These are phyloP conservation scores for Oscarella lobularis DNA, from an alignment of 37 sponge, comb jelly and placozoan genomes.

Conservation along the genomic window DNA sequence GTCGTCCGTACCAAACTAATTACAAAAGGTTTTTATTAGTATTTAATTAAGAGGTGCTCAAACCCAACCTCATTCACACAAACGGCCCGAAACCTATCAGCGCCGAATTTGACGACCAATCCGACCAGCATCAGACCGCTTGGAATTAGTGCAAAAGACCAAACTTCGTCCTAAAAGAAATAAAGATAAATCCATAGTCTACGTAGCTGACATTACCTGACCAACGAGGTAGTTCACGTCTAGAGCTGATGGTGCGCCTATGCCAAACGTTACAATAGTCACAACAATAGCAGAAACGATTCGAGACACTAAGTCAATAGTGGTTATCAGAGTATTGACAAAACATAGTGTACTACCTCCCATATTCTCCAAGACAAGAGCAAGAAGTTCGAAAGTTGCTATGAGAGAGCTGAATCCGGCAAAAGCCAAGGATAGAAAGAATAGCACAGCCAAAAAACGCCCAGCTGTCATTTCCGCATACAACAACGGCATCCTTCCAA, in stretches of 20 bases:
- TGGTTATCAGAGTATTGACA: no score
- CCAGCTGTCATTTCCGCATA: slow-evolving; percentile 36
- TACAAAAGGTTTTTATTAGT: neutral
- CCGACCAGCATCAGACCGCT: slow-evolving; percentile 38
- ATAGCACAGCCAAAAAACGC: slow-evolving; percentile 36
- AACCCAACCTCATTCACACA: slow-evolving; percentile 41
- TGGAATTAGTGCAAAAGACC: slow-evolving; percentile 56
- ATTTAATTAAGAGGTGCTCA: neutral
- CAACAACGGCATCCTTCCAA: slow-evolving; percentile 64
- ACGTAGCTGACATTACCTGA: no score
- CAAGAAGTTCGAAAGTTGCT: slow-evolving; percentile 41
- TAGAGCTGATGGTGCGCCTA: slow-evolving; percentile 43
- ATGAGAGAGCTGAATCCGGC: slow-evolving; percentile 79
- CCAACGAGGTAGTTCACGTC: slow-evolving; percentile 10
- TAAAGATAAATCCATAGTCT: slow-evolving; percentile 10
- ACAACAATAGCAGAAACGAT: slow-evolving; percentile 39
- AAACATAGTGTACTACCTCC: no score
- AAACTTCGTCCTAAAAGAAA: slow-evolving; percentile 60
- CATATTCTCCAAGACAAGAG: slow-evolving; percentile 51
- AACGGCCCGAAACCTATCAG: slow-evolving; percentile 21
- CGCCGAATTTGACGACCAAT: slow-evolving; percentile 42
- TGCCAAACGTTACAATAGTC: slow-evolving; percentile 9
- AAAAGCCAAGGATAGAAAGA: slow-evolving; percentile 60
- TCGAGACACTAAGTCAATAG: slow-evolving; percentile 50
- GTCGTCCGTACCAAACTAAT: slow-evolving; percentile 61